A percentile compares a stretch with the other conserved stretches of the same genome.
Conservation (phyloP, 2,888 invertebrate species). For the Drosophila conformis region DNA sequence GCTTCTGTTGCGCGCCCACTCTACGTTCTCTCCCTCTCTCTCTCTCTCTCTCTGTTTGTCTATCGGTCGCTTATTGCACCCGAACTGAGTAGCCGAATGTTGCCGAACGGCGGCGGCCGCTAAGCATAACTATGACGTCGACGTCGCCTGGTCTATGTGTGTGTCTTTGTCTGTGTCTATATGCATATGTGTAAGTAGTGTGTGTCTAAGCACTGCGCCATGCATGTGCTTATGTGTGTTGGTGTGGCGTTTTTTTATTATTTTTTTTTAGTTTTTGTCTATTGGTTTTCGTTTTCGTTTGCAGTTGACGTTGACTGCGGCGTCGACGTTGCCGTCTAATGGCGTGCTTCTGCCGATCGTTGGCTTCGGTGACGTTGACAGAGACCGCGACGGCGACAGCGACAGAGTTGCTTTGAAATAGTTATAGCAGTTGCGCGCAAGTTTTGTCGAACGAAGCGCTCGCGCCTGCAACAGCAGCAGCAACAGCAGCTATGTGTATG, state of each 20-base stretch:
- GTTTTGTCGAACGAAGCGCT: slow-evolving; percentile 46
- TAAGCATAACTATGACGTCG: slow-evolving; percentile 75
- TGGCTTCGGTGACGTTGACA: slow-evolving; percentile 41
- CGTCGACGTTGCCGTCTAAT: slow-evolving; percentile 37
- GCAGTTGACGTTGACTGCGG: slow-evolving; percentile 57
- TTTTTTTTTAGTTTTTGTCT: slow-evolving; percentile 65
- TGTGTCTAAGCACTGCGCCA: slow-evolving; percentile 40
- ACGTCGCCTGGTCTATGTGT: slow-evolving; percentile 43
- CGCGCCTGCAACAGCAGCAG: slow-evolving; percentile 41
- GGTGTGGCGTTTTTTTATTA: slow-evolving; percentile 42
- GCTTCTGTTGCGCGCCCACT: slow-evolving; percentile 55
- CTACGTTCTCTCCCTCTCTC: slow-evolving; percentile 21
- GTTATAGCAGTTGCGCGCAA: slow-evolving; percentile 52
- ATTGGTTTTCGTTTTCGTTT: slow-evolving; percentile 80
- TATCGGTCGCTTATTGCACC: slow-evolving; percentile 53
- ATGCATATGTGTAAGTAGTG: slow-evolving; percentile 21
- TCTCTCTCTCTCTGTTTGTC: slow-evolving; percentile 42
- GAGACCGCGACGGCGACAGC: slow-evolving; percentile 26
- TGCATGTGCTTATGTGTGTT: slow-evolving; percentile 39
- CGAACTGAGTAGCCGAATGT: slow-evolving; percentile 38
- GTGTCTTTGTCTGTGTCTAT: slow-evolving; percentile 19
- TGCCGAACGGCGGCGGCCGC: slow-evolving; percentile 37
- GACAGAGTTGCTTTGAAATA: slow-evolving; percentile 43
- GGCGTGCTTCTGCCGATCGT: slow-evolving; percentile 47
- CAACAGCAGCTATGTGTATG: slow-evolving; percentile 17